A percentile compares a stretch with the other conserved stretches of the same genome.
These are phyloP conservation scores for Etia nguti DNA, from an alignment of 2,113 vertebrate species.

Conservation along the genomic window DNA sequence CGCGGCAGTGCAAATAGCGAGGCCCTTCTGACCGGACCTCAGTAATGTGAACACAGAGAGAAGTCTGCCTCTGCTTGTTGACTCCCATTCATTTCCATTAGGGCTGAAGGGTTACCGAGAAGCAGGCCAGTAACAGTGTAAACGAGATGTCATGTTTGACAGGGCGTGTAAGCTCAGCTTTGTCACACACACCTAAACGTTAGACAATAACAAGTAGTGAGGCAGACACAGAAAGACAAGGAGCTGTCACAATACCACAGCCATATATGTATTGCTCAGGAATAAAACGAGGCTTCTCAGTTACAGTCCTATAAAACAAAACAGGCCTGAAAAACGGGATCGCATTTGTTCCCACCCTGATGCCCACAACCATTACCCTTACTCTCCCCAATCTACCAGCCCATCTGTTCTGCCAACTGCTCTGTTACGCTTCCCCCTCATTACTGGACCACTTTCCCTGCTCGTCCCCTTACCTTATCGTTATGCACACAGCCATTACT, in stretches of 20 bases:
- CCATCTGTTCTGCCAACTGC: conserved; percentile 53
- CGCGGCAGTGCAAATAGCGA: conserved; percentile 35
- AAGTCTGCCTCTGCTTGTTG: conserved; percentile 41
- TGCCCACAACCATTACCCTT: conserved; percentile 37
- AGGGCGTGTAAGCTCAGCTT: conserved; percentile 28
- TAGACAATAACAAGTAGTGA: conserved; percentile 14
- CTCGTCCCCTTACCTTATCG: conserved; percentile 22
- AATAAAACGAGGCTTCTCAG: conserved; percentile 56
- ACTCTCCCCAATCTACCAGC: conserved; percentile 19
- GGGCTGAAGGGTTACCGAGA: conserved; percentile 6
- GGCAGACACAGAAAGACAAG: not conserved
- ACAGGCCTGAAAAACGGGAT: conserved; percentile 49
- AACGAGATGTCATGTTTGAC: conserved; percentile 53
- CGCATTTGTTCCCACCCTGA: conserved; percentile 53
- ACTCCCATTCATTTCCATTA: conserved; percentile 29
- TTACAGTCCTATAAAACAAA: conserved; percentile 65
- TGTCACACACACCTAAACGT: conserved; percentile 35
- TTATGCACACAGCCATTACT: conserved; percentile 20
- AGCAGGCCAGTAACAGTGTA: conserved; percentile 16
- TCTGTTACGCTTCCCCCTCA: conserved; percentile 39
- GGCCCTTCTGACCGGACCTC: conserved; percentile 29
- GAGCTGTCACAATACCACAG: conserved; percentile 52
- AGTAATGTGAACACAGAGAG: conserved; percentile 50
- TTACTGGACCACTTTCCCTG: conserved; percentile 40
- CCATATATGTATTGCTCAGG: conserved; percentile 1